A percentile compares a stretch with the other conserved stretches of the same genome.
These are phyloP conservation scores for Acropternis orthonyx DNA, from an alignment of 2,797 vertebrate genomes.

Conservation along the genomic window DNA sequence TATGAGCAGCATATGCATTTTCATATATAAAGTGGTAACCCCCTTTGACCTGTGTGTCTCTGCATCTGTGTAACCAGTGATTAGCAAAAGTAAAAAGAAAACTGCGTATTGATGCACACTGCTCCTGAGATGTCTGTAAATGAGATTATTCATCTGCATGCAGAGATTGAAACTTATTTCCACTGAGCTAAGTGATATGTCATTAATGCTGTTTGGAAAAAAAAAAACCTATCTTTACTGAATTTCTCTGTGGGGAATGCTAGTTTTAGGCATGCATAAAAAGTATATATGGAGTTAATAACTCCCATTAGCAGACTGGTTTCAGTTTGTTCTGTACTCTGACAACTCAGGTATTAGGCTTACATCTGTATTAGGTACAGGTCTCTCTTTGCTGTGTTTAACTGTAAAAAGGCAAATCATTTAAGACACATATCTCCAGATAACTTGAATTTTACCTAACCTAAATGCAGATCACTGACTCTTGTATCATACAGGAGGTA, in stretches of 20 bases:
- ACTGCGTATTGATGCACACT: not conserved
- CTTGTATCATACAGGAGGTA: not conserved
- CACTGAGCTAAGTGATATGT: not conserved
- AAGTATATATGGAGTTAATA: not conserved
- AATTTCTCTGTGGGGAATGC: not conserved
- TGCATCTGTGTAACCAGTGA: not conserved
- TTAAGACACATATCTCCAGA: not conserved
- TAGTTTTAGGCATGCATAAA: not conserved
- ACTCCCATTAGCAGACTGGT: not conserved
- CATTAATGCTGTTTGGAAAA: not conserved
- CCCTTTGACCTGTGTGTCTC: not conserved
- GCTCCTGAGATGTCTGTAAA: not conserved
- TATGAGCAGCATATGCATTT: not conserved
- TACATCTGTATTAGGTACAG: not conserved
- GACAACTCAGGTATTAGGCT: not conserved
- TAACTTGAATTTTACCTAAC: not conserved
- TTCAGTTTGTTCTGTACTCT: not conserved
- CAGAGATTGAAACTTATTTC: not conserved
- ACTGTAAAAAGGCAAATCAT: not conserved
- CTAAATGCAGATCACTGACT: not conserved
- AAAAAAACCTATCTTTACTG: not conserved
- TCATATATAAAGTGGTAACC: not conserved
- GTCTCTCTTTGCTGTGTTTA: not conserved
- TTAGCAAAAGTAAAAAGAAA: not conserved
- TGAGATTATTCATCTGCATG: not conserved